A percentile compares a stretch with the other conserved stretches of the same genome.
Evolutionary conservation across 2,888 invertebrate species (phyloP).

Genomic region (Metalampra italica): DNA sequence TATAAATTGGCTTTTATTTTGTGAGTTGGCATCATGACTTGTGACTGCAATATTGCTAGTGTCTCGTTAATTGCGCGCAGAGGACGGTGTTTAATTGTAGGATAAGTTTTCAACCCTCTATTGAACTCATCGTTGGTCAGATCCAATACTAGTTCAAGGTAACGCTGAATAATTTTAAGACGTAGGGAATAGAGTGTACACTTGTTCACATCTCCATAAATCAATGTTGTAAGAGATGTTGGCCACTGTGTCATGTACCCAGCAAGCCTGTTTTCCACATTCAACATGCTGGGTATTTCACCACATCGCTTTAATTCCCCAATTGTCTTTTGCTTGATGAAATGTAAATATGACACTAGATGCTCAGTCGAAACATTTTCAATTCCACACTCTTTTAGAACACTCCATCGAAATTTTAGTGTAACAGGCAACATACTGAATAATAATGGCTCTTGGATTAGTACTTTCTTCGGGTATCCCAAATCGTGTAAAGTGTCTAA

Average conservation of each 20-base stretch:
- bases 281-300: slow-evolving; percentile 36
- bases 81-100: slow-evolving; percentile 67
- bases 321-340: slow-evolving; percentile 53
- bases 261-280: slow-evolving; percentile 64
- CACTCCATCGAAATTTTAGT: slow-evolving; percentile 50
- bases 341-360: slow-evolving; percentile 44
- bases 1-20: slow-evolving; percentile 69
- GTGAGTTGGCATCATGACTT: slow-evolving; percentile 48
- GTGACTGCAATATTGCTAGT: slow-evolving; percentile 49
- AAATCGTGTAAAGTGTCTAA: slow-evolving; percentile 43
- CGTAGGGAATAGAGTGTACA: slow-evolving; percentile 47
- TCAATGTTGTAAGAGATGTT: slow-evolving; percentile 61
- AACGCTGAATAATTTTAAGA: slow-evolving; percentile 63
- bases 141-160: slow-evolving; percentile 62
- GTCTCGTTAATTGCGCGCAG: slow-evolving; percentile 57
- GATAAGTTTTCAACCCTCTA: slow-evolving; percentile 59
- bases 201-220: slow-evolving; percentile 49
- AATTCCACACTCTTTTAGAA: slow-evolving; percentile 66
- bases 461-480: slow-evolving; percentile 39
- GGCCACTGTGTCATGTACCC: slow-evolving; percentile 69
- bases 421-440: slow-evolving; percentile 58
- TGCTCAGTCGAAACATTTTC: slow-evolving; percentile 31
- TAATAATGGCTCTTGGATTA: slow-evolving; percentile 49
- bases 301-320: slow-evolving; percentile 44
- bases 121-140: slow-evolving; percentile 54